Evolutionary conservation across 2,113 vertebrate species (phyloP).

Genomic region (Larimichthys polyactis): DNA sequence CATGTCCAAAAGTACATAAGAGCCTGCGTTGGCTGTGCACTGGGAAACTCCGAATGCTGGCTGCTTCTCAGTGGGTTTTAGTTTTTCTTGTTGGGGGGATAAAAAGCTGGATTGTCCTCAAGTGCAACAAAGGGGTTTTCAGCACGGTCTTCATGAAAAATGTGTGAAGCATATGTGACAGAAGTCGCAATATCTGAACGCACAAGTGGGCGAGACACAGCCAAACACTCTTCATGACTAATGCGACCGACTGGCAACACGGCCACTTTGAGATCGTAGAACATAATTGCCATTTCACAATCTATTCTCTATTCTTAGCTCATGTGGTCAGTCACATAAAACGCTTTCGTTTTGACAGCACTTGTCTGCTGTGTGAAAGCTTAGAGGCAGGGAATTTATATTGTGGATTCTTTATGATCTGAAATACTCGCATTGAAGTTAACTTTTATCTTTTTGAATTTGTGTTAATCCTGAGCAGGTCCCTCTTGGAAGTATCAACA

Average conservation of each 20-base stretch:
- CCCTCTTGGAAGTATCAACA: background rate
- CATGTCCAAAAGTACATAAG: background rate
- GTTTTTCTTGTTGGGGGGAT: background rate
- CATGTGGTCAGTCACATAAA: background rate
- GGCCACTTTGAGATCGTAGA: background rate
- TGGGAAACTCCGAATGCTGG: background rate
- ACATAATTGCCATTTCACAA: background rate
- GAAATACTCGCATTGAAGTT: background rate
- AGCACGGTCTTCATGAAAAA: background rate
- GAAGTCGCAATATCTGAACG: background rate
- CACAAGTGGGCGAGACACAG: too few species aligned
- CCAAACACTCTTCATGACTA: background rate
- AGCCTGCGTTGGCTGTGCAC: background rate
- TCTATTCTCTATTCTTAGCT: background rate
- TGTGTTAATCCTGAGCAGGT: background rate
- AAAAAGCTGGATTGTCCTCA: background rate
- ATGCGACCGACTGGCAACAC: background rate
- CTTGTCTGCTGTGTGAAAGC: background rate
- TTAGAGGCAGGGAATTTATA: background rate
- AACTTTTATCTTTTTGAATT: background rate
- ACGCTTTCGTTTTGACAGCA: background rate
- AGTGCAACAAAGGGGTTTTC: background rate
- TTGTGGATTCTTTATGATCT: background rate
- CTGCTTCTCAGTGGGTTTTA: background rate
- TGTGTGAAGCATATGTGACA: background rate